These are phyloP conservation scores for Drosophila sp. DNA, from an alignment of 1,140 invertebrate species.

Conservation along the genomic window DNA sequence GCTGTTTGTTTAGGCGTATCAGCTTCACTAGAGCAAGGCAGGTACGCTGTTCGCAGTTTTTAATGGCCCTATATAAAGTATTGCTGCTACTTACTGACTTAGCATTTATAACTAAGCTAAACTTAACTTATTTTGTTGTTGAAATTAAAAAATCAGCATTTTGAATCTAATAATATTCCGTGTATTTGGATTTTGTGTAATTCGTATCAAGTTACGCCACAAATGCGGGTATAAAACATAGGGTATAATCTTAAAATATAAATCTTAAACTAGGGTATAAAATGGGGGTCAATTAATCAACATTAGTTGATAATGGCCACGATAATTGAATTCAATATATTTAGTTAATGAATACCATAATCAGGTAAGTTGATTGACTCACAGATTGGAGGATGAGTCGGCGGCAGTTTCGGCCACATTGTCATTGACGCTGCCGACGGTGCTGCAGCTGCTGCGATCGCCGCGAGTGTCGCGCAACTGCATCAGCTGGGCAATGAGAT, in stretches of 20 bases:
- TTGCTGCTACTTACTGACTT: no score
- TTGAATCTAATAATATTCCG: neutral
- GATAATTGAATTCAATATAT: neutral
- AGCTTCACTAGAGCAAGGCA: no score
- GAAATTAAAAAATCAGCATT: neutral
- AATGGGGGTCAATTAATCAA: neutral
- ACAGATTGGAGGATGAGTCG: slow-evolving; percentile 80
- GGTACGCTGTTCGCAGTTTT: no score
- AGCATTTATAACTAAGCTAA: no score
- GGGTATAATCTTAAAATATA: slow-evolving; percentile 1
- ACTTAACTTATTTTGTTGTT: no score
- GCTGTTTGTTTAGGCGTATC: no score
- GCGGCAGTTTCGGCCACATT: slow-evolving; percentile 76
- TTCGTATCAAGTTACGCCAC: neutral
- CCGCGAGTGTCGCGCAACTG: slow-evolving; percentile 33
- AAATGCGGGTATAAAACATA: neutral
- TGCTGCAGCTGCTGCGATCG: slow-evolving; percentile 35
- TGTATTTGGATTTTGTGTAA: slow-evolving; percentile 4
- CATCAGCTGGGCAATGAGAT: slow-evolving; percentile 72
- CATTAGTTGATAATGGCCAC: neutral
- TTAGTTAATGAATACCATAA: slow-evolving; percentile 10
- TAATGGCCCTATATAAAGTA: no score
- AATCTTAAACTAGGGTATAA: slow-evolving; percentile 1
- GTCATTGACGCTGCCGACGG: slow-evolving; percentile 21
- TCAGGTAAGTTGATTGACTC: slow-evolving; percentile 5